phyloP scores from a whole-genome alignment of 2,797 vertebrate genomes.

The Acrossocheilus wenchowensis region DNA sequence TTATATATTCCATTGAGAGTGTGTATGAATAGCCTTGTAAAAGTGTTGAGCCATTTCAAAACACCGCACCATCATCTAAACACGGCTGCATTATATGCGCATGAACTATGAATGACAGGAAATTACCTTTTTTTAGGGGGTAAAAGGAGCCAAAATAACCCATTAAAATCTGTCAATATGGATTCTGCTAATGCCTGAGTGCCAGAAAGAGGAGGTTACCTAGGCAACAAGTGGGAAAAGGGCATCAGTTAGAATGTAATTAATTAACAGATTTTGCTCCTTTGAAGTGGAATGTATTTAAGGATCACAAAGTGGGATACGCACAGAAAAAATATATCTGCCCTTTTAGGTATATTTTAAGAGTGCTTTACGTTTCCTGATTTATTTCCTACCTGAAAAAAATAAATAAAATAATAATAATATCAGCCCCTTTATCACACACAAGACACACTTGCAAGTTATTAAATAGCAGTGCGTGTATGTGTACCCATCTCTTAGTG shows the following conservation, averaged over 20 bases:
- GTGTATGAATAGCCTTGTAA: conserved; percentile 54
- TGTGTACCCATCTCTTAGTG: not conserved
- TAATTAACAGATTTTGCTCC: conserved; percentile 76
- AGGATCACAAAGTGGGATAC: conserved; percentile 21
- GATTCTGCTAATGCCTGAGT: conserved; percentile 39
- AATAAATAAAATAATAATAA: not conserved
- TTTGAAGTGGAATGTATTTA: conserved; percentile 57
- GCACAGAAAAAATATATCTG: conserved; percentile 3
- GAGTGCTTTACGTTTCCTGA: not conserved
- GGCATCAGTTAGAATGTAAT: conserved; percentile 76
- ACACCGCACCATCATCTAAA: conserved; percentile 56
- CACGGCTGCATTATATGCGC: conserved; percentile 63
- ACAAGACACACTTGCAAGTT: not conserved
- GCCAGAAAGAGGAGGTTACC: conserved; percentile 64
- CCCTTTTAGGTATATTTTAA: conserved; percentile 3
- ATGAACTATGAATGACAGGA: conserved; percentile 75
- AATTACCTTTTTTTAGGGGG: conserved; percentile 72
- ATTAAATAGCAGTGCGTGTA: not conserved
- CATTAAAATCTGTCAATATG: conserved; percentile 49
- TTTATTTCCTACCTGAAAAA: not conserved
- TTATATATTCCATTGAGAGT: conserved; percentile 51
- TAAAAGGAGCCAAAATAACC: conserved; percentile 3
- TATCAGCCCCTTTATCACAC: not conserved
- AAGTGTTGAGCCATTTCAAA: conserved; percentile 49
- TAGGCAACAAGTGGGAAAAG: conserved; percentile 77